Base-by-base conservation (phyloP, 2,113 vertebrate species). In the Dicentrarchus labrax region DNA sequence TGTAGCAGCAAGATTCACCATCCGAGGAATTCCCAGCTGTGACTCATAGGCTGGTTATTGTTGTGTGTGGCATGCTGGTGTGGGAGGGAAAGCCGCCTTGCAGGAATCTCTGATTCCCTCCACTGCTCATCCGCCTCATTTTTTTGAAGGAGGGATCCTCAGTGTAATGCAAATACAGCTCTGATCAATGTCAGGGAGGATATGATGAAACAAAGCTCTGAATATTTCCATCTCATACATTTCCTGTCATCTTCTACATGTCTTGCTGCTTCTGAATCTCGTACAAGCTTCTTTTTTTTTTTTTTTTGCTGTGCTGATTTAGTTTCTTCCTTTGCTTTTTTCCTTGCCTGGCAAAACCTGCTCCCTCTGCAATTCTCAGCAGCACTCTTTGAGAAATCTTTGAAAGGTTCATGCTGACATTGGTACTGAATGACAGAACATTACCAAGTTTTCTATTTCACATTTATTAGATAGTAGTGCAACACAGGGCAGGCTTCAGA, bases 21-120 rank as follows among this genome's bases (percentile, higher is more conserved):
- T 21, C 72, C 54, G 30, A 87, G 86, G 87, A 86, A 79, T 86
- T 76, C 86, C 89, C 82, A 66, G 78, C 86, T 72, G 71, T 88
- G 89, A 92, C 60, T 91, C 90, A 92, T 41, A 21, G n/a, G 38
- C 21, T 22, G 78, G 13, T 82, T 61, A 68, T 65, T 75, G 80
- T 80, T 72, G 76, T 72, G 70, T 62, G 73, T 73, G 64, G 47
- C 62, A 36, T 53, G 66, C 11, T n/a, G 30, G 74, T 36, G 87
- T 75, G 82, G 87, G 82, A 76, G 77, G 84, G 67, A 75, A 68
- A 71, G 57, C 54, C 66, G 66, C 79, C 80, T 53, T 17, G 69
- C 30, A 66, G 57, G 47, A 76, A 48, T 71, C 75, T 84, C 51
- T 74, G 79, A 72, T 76, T 85, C 72, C 60, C 80, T 67, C 64